Percentiles rank a stretch among this genome's conserved stretches.
Conservation (phyloP, 2,888 invertebrate genomes). For the Corythucha ciliata region DNA sequence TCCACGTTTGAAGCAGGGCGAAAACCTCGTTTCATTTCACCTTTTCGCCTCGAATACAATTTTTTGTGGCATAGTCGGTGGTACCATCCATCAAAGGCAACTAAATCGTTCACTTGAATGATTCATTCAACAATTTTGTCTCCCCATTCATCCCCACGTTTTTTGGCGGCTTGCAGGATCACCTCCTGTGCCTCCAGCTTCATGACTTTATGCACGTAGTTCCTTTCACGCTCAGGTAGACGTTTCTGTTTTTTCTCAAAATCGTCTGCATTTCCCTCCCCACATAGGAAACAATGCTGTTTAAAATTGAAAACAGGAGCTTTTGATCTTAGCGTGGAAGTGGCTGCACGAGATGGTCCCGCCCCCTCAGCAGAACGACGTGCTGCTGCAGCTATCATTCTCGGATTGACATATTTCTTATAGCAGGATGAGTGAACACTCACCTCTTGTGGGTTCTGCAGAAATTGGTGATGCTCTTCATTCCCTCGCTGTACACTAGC, state of each 20-base stretch:
- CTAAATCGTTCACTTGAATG: constrained; percentile 13
- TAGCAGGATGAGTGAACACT: not conserved
- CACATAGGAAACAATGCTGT: constrained; percentile 16
- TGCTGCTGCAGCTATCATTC: not conserved
- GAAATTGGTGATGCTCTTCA: too few species aligned
- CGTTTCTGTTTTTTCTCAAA: constrained; percentile 1
- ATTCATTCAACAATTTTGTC: constrained; percentile 1
- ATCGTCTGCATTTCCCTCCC: constrained; percentile 1
- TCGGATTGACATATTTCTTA: not conserved
- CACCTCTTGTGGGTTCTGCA: too few species aligned
- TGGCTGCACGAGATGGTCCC: not conserved
- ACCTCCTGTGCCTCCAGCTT: constrained; percentile 5
- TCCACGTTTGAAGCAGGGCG: not conserved
- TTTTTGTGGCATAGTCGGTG: constrained; percentile 2
- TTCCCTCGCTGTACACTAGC: not conserved
- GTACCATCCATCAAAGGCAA: constrained; percentile 12
- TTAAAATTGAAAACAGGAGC: constrained; percentile 7
- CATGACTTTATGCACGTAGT: not conserved
- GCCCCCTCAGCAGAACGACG: not conserved
- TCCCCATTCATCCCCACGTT: constrained; percentile 12
- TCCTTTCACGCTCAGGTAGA: constrained; percentile 5
- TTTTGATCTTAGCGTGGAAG: not conserved
- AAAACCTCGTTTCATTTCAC: constrained; percentile 9
- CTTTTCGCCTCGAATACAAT: not conserved
- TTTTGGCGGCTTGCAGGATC: constrained; percentile 9